A percentile compares a stretch with the other conserved stretches of the same genome.
phyloP scores from a whole-genome alignment of 2,113 vertebrate species.

The Chascanopsetta lugubris region DNA sequence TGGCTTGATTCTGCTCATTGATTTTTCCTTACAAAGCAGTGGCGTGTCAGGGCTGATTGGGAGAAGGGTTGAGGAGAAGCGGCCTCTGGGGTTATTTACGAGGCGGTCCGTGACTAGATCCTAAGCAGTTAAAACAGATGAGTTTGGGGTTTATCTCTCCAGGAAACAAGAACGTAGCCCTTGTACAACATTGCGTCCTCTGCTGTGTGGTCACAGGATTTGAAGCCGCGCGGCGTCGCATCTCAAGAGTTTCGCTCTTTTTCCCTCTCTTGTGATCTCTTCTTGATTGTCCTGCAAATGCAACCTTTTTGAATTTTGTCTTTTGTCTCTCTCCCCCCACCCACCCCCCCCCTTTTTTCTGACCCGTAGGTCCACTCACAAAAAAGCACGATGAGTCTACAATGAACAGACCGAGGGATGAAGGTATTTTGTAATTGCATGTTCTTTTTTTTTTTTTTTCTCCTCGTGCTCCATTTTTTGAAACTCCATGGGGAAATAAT shows the following conservation, averaged over 20 bases:
- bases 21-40: slow-evolving; percentile 69
- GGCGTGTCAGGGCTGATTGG: slow-evolving; percentile 63
- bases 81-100: slow-evolving; percentile 66
- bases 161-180: slow-evolving; percentile 35
- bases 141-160: slow-evolving; percentile 55
- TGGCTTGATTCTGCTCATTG: slow-evolving; percentile 71
- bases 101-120: slow-evolving; percentile 64
- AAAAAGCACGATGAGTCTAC: slow-evolving; percentile 87
- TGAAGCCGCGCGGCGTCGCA: not conserved
- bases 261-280: slow-evolving; percentile 45
- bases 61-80: slow-evolving; percentile 58
- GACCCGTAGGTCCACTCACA: slow-evolving; percentile 89
- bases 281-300: slow-evolving; percentile 36
- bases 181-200: slow-evolving; percentile 42
- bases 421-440: slow-evolving; percentile 84
- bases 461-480: slow-evolving; percentile 66
- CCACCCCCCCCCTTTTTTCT: slow-evolving; percentile 66
- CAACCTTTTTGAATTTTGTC: slow-evolving; percentile 66
- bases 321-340: slow-evolving; percentile 68
- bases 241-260: slow-evolving; percentile 33
- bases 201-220: slow-evolving; percentile 36
- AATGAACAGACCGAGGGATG: slow-evolving; percentile 84
- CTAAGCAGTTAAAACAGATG: slow-evolving; percentile 64
- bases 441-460: slow-evolving; percentile 40
- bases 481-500: slow-evolving; percentile 43